Evolutionary conservation across 2,113 vertebrate genomes (phyloP).

Genomic region (Meleagris gallopavo): DNA sequence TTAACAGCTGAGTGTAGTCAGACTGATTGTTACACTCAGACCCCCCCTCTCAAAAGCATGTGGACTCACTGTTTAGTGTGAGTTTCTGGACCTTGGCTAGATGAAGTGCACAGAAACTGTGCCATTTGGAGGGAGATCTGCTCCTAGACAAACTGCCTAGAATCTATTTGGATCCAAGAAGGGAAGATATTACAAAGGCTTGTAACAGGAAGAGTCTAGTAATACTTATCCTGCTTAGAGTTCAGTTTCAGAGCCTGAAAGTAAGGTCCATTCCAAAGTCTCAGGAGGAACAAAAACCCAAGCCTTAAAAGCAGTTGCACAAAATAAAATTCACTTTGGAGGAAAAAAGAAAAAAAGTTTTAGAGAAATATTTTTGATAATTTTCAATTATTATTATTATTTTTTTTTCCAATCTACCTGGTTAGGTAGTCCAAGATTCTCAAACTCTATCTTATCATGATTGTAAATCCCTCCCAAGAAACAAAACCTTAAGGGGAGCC

Average conservation of each 20-base stretch:
- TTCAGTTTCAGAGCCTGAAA: constrained; percentile 43
- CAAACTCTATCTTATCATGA: constrained; percentile 24
- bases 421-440: constrained; percentile 39
- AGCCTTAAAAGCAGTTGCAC: constrained; percentile 29
- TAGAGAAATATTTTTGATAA: constrained; percentile 36
- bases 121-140: constrained; percentile 14
- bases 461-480: constrained; percentile 38
- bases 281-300: constrained; percentile 46
- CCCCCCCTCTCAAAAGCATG: constrained; percentile 42
- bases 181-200: constrained; percentile 43
- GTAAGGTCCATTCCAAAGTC: constrained; percentile 40
- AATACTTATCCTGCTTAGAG: constrained; percentile 67
- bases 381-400: constrained; percentile 3
- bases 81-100: constrained; percentile 27
- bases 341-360: neutral
- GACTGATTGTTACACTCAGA: neutral
- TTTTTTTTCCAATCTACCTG: constrained; percentile 30
- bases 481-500: constrained; percentile 38
- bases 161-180: constrained; percentile 43
- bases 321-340: constrained; percentile 16
- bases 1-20: constrained; percentile 19
- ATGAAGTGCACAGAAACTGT: constrained; percentile 44
- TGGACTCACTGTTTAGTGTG: constrained; percentile 23
- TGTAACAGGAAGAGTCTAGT: constrained; percentile 58
- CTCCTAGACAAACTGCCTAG: constrained; percentile 58